Conservation (phyloP, 2,888 invertebrate species). For the Phania funesta region DNA sequence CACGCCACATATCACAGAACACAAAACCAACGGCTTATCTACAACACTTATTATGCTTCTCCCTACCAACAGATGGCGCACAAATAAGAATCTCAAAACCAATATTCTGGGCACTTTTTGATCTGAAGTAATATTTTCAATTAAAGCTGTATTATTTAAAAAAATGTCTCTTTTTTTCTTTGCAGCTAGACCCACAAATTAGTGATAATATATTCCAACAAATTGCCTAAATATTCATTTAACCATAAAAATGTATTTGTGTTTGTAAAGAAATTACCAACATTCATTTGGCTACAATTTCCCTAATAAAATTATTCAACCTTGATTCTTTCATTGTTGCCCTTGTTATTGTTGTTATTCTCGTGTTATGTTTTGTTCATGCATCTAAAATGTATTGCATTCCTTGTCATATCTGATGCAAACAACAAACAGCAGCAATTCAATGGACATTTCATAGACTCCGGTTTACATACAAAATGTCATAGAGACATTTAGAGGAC, state of each 20-base stretch:
- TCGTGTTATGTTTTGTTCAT: background rate
- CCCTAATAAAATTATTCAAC: constrained; percentile 48
- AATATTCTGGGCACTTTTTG: too few relatives aligned
- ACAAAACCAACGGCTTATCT: too few relatives aligned
- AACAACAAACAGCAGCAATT: constrained; percentile 45
- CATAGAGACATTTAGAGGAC: constrained; percentile 19
- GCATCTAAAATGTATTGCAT: constrained; percentile 57
- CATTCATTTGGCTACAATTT: constrained; percentile 35
- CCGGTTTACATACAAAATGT: background rate
- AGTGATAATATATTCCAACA: constrained; percentile 21
- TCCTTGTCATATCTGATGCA: constrained; percentile 60
- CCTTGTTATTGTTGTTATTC: background rate
- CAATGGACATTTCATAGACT: constrained; percentile 57
- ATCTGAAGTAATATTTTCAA: too few relatives aligned
- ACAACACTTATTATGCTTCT: too few relatives aligned
- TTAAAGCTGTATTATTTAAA: too few relatives aligned
- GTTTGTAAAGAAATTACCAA: background rate
- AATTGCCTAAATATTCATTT: constrained; percentile 7
- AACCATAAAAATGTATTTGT: constrained; percentile 3
- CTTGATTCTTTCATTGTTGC: constrained; percentile 17
- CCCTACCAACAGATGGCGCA: too few relatives aligned
- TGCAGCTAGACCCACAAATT: too few relatives aligned
- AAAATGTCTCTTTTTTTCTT: too few relatives aligned
- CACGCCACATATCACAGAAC: too few relatives aligned
- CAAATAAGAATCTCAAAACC: too few relatives aligned